Percentiles rank a stretch among this genome's conserved stretches.
Conservation (phyloP, 1,140 invertebrate species). For the Pissodes strobi region DNA sequence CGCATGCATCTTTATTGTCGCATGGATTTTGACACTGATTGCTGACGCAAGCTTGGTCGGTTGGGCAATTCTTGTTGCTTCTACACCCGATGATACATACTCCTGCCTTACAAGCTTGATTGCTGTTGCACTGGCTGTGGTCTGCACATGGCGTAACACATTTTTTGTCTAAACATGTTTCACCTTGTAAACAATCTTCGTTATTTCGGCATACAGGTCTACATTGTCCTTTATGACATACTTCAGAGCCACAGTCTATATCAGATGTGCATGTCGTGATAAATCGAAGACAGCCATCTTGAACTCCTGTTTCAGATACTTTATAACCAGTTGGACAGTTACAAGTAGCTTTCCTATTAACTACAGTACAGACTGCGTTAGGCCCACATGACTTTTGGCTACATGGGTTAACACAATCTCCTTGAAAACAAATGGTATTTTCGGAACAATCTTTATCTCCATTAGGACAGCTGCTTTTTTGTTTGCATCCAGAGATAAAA, state of each 20-base stretch:
- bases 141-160: conserved; percentile 77
- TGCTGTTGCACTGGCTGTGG: conserved; percentile 77
- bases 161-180: conserved; percentile 77
- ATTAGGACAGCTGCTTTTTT: conserved; percentile 71
- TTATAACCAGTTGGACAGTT: conserved; percentile 74
- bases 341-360: conserved; percentile 75
- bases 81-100: conserved; percentile 82
- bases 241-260: conserved; percentile 73
- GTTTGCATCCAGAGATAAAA: conserved; percentile 71
- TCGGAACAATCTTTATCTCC: conserved; percentile 76
- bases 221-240: conserved; percentile 83
- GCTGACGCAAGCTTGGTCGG: conserved; percentile 77
- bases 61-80: conserved; percentile 77
- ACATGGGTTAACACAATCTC: conserved; percentile 77
- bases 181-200: conserved; percentile 78
- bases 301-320: conserved; percentile 62
- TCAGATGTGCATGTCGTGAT: conserved; percentile 70
- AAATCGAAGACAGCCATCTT: conserved; percentile 74
- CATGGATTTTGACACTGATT: conserved; percentile 86
- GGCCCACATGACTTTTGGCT: conserved; percentile 70
- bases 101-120: conserved; percentile 79
- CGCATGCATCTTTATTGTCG: conserved; percentile 73
- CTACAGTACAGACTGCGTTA: conserved; percentile 77
- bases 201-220: conserved; percentile 77
- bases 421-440: conserved; percentile 72